Evolutionary conservation across 2,888 invertebrate genomes (phyloP), one percentile per base, ranked within the genome.

Genomic region (Mellilla xanthometata): DNA sequence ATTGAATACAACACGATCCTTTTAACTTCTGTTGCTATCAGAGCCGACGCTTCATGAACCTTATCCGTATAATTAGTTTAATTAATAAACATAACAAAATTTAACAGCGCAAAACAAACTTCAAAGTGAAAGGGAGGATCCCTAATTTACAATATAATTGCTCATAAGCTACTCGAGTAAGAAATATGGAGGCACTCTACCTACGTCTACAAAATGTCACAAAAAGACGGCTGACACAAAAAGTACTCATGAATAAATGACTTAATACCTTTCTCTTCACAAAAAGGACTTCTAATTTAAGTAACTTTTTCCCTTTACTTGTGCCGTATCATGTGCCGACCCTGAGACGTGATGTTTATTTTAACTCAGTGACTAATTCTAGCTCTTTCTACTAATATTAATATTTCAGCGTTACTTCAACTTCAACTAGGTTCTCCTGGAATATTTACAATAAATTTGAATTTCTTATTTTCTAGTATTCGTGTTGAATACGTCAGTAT

Each of bases 171-270:
- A 40, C 49, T 54, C 28, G 44, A 47, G 43, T n/a, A 19, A 8
- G 50, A 57, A 54, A 53, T 50, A 38, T 41, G 33, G 32, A 36
- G 12, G 26, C 38, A 12, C 28, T 35, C 36, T 28, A 28, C 28
- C 36, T 44, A 30, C 41, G 36, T 52, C 45, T 31, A 53, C 51
- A 49, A 28, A 51, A 52, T 48, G 52, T 50, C 55, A 51, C 44
- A 32, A 52, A 52, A 54, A 54, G 44, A 43, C 44, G 33, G 29
- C 39, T 45, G 46, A 53, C 63, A 56, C 46, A 70, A 66, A 72
- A 68, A 65, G 56, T 60, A 52, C 48, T 58, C 56, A 65, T 71
- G 67, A 74, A 72, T 74, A 73, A 68, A 71, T 73, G 69, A 68
- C 59, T 48, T 45, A 50, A 43, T 46, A 55, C 50, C 50, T 56